Conservation (phyloP, 2,797 vertebrate genomes). For the Coranthus polyacanthus region DNA sequence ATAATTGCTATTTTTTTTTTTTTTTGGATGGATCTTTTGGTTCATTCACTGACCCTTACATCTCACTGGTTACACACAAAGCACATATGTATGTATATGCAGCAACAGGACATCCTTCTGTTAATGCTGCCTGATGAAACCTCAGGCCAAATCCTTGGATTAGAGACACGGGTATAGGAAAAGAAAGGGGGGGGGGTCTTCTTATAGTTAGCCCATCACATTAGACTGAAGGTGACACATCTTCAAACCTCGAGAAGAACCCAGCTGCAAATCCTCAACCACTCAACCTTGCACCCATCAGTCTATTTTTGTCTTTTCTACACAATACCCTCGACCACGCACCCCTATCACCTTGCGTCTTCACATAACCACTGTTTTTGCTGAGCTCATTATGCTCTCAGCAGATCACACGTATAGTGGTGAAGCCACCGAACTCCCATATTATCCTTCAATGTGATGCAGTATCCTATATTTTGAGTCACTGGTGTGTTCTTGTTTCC, state of each 20-base stretch:
- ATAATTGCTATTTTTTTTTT: too few relatives aligned
- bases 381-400: too few relatives aligned
- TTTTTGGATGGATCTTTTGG: too few relatives aligned
- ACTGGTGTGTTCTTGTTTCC: neutral
- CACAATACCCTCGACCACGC: too few relatives aligned
- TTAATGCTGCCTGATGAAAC: too few relatives aligned
- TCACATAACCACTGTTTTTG: too few relatives aligned
- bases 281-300: neutral
- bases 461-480: neutral
- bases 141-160: slow-evolving; percentile 61
- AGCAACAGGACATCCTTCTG: too few relatives aligned
- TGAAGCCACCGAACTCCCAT: neutral
- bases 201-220: slow-evolving; percentile 27
- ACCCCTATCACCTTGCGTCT: too few relatives aligned
- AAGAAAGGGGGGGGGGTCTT: slow-evolving; percentile 15
- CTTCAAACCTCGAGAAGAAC: neutral
- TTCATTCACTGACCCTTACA: too few relatives aligned
- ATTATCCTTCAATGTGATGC: neutral
- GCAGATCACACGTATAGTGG: too few relatives aligned
- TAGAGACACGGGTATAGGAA: slow-evolving; percentile 31
- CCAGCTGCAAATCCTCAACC: slow-evolving; percentile 10
- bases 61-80: neutral
- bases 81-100: slow-evolving; percentile 11
- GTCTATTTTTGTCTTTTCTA: too few relatives aligned
- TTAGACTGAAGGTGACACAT: slow-evolving; percentile 12